Conservation (phyloP, 1,140 invertebrate genomes). For the Eumeta japonica region DNA sequence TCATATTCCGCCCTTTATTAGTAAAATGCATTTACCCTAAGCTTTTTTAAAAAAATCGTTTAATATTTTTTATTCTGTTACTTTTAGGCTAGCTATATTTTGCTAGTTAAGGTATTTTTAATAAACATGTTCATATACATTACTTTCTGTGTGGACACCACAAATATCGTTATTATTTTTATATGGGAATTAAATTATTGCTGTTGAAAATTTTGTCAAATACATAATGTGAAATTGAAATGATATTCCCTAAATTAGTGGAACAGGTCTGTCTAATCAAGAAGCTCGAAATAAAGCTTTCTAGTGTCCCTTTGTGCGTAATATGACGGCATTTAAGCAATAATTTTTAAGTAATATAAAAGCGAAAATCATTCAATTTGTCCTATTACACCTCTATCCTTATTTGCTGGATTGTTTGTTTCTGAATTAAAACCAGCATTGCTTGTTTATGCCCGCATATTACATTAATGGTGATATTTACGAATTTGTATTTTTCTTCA, state of each 20-base stretch:
- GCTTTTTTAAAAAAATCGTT: no score
- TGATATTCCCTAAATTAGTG: constrained; percentile 9
- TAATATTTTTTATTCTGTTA: constrained; percentile 10
- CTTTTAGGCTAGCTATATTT: constrained; percentile 8
- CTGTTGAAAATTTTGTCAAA: constrained; percentile 11
- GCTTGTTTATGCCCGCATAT: no score
- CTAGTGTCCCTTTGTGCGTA: constrained; percentile 6
- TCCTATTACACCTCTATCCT: no score
- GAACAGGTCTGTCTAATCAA: constrained; percentile 6
- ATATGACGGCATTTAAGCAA: constrained; percentile 9
- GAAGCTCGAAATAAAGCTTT: constrained; percentile 7
- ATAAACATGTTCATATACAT: constrained; percentile 3
- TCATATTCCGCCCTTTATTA: constrained; percentile 33
- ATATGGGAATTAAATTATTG: constrained; percentile 11
- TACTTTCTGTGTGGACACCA: constrained; percentile 1
- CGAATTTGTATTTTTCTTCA: no score
- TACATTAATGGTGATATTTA: no score
- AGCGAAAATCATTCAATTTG: no score
- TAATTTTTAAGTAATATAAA: constrained; percentile 4
- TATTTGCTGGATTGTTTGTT: no score
- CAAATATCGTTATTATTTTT: constrained; percentile 21
- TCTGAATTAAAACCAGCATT: no score
- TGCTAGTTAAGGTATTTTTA: constrained; percentile 7
- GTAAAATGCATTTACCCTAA: constrained; percentile 6
- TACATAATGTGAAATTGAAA: constrained; percentile 4